Conservation (phyloP, 2,113 vertebrate species). For the Trochalopteron elliotii region DNA sequence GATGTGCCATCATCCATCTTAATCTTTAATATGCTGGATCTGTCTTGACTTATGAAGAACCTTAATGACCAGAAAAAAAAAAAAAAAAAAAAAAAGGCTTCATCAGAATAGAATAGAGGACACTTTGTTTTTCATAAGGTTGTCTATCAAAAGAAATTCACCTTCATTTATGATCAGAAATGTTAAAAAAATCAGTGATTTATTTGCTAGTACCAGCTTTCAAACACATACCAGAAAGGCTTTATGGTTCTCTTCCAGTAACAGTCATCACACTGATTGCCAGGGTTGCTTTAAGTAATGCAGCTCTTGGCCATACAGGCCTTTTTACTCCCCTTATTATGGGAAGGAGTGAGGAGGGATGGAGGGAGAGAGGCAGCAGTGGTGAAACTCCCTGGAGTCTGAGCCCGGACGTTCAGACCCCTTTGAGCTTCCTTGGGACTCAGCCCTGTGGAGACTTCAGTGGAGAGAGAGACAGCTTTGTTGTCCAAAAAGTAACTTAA, state of each 20-base stretch:
- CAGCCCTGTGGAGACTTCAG: too few relatives aligned
- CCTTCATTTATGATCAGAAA: not conserved
- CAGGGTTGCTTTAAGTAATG: not conserved
- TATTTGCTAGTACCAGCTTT: not conserved
- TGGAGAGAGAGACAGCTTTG: too few relatives aligned
- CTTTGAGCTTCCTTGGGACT: too few relatives aligned
- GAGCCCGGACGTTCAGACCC: too few relatives aligned
- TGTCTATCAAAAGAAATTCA: not conserved
- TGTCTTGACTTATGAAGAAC: not conserved
- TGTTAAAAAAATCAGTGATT: not conserved
- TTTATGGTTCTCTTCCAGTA: not conserved
- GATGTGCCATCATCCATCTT: not conserved
- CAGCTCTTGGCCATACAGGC: not conserved
- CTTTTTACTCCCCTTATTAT: not conserved
- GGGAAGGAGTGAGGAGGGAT: not conserved
- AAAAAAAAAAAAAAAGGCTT: not conserved
- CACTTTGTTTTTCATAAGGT: not conserved
- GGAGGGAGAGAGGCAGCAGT: not conserved
- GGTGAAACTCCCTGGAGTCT: too few relatives aligned
- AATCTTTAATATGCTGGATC: not conserved
- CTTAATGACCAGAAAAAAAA: not conserved
- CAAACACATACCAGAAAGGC: not conserved
- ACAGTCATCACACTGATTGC: not conserved
- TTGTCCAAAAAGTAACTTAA: too few relatives aligned
- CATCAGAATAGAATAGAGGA: not conserved